Base-by-base conservation (phyloP, 2,888 invertebrate genomes). In the Abrostola tripartita region DNA sequence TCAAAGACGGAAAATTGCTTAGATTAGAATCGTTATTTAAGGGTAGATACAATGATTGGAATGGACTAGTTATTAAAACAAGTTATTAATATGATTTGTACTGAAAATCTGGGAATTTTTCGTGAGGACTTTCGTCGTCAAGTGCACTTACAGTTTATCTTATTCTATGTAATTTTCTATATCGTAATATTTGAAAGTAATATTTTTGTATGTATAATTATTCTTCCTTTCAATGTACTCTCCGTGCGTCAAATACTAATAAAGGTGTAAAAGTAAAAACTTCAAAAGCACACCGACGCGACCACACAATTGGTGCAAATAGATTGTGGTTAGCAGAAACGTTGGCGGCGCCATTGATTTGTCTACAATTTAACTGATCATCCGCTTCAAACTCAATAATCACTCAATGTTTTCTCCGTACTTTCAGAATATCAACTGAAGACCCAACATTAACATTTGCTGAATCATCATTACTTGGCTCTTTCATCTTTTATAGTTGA, bases 391-490 rank as follows among this genome's bases (percentile, higher is more conserved):
- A 14, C 8, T 9, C 7, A 24, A 8, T 9, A 9, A 47, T 47
- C 24, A 44, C 41, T 41, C 8, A 44, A 44, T 44, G 44, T 44
- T 24, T 47, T 47, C 44, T 47, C 14, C 24, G 24, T 14, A 24
- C 24, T 47, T 8, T 44, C n/a, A 44, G 44, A 44, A 14, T 4
- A 41, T 0, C 14, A 14, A 24, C 0, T 47, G 9, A 4, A 44
- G 24, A 9, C 14, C 24, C 24, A 14, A 24, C 24, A 47, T 4
- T 47, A 24, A 24, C 5, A 47, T 47, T 9, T 47, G 44, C 44
- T 47, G 24, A 8, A 24, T 47, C 44, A 47, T 47, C 8, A 41
- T 41, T 41, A 47, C 44, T 47, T 47, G 14, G 14, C 44, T 47
- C 14, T 9, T 14, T 44, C 6, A 44, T 9, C 4, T 8, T 9